A percentile compares a stretch with the other conserved stretches of the same genome.
Evolutionary conservation across 2,113 vertebrate genomes (phyloP).

Genomic region (Okapia johnstoni): DNA sequence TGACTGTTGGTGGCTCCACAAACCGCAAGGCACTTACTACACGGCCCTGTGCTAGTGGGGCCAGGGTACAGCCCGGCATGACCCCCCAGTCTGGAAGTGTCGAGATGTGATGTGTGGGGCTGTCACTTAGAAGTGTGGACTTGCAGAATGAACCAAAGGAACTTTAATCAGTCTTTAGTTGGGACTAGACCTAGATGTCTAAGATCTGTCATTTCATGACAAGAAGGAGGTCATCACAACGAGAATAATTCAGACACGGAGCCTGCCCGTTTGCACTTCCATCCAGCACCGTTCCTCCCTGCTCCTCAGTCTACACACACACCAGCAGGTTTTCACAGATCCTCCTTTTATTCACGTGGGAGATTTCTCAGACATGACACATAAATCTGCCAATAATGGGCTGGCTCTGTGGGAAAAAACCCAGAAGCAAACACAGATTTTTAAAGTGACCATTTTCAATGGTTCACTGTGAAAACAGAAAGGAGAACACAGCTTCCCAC

Average conservation of each 20-base stretch:
- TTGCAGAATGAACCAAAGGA: conserved; percentile 69
- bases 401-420: neutral
- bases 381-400: neutral
- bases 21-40: conserved; percentile 68
- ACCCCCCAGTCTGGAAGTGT: conserved; percentile 70
- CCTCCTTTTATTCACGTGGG: conserved; percentile 37
- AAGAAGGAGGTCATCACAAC: conserved; percentile 70
- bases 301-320: neutral
- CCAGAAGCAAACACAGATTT: neutral
- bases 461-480: neutral
- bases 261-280: conserved; percentile 41
- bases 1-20: conserved; percentile 55
- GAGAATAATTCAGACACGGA: conserved; percentile 69
- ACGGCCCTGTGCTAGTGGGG: conserved; percentile 56
- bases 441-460: neutral
- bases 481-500: neutral
- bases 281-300: neutral
- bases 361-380: conserved; percentile 51
- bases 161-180: conserved; percentile 69
- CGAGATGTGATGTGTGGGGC: conserved; percentile 64
- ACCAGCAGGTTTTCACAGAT: conserved; percentile 35
- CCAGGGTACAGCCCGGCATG: conserved; percentile 40
- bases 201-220: conserved; percentile 70
- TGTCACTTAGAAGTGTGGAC: conserved; percentile 73
- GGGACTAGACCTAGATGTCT: conserved; percentile 63